A percentile compares a stretch with the other conserved stretches of the same genome.
Evolutionary conservation across 2,113 vertebrate species (phyloP).

Genomic region (Phaethon lepturus): DNA sequence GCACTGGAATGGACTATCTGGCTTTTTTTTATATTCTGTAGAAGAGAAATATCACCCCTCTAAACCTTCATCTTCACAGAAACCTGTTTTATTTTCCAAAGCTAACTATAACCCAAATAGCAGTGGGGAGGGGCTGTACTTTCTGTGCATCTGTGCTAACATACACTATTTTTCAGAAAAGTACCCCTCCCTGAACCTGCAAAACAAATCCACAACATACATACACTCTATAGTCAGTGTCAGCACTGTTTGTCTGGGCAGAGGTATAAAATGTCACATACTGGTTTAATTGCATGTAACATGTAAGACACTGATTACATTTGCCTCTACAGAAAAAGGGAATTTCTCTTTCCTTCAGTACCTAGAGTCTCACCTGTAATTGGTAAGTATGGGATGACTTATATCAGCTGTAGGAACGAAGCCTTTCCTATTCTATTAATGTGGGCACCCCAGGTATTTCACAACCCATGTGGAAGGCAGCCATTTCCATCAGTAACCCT

Average conservation of each 20-base stretch:
- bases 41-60: neutral
- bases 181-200: neutral
- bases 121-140: neutral
- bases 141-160: neutral
- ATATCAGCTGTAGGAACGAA: neutral
- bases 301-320: neutral
- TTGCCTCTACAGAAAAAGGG: neutral
- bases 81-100: neutral
- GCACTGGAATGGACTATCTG: neutral
- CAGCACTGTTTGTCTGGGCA: neutral
- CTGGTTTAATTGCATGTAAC: neutral
- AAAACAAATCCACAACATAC: neutral
- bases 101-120: neutral
- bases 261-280: neutral
- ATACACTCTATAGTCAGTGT: neutral
- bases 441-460: neutral
- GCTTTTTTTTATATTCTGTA: neutral
- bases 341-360: neutral
- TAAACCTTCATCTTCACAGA: neutral
- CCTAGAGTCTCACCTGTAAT: neutral
- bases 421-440: neutral
- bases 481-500: neutral
- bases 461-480: neutral
- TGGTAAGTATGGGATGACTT: neutral
- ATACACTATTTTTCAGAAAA: neutral